These are phyloP conservation scores for Camponotus fellah DNA, from an alignment of 2,888 invertebrate genomes.

Conservation along the genomic window DNA sequence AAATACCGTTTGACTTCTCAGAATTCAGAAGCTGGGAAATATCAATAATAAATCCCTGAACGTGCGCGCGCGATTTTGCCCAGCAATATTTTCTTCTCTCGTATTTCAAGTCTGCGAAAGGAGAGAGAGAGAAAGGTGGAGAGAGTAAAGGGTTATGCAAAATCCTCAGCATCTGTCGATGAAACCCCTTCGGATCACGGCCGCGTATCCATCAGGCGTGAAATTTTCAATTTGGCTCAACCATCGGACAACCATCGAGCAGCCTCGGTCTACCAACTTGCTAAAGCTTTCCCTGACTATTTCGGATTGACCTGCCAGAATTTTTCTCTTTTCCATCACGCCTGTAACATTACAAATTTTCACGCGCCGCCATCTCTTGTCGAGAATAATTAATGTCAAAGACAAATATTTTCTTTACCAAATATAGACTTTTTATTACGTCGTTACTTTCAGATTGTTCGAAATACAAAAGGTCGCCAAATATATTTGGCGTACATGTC, in stretches of 20 bases:
- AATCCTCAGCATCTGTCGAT: slow-evolving; percentile 75
- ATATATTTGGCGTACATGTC: background rate
- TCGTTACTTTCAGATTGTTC: background rate
- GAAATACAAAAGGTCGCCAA: background rate
- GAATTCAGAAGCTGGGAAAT: slow-evolving; percentile 48
- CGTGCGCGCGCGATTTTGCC: slow-evolving; percentile 26
- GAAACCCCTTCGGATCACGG: slow-evolving; percentile 66
- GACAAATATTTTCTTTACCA: background rate
- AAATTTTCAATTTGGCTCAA: slow-evolving; percentile 76
- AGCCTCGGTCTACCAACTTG: slow-evolving; percentile 48
- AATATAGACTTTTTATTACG: background rate
- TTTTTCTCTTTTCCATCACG: slow-evolving; percentile 64
- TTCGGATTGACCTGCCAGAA: slow-evolving; percentile 53
- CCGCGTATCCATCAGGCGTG: slow-evolving; percentile 70
- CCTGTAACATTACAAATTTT: slow-evolving; percentile 27
- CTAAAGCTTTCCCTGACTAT: slow-evolving; percentile 48
- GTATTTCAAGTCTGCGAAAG: slow-evolving; percentile 49
- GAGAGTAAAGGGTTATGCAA: slow-evolving; percentile 71
- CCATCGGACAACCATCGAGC: slow-evolving; percentile 59
- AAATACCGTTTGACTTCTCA: slow-evolving; percentile 44
- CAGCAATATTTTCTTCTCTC: slow-evolving; percentile 67
- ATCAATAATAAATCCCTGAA: slow-evolving; percentile 53
- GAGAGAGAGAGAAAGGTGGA: background rate
- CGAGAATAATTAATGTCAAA: slow-evolving; percentile 30
- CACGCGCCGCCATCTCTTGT: background rate